These are phyloP conservation scores for Amblyteles armatorius DNA, from an alignment of 2,888 invertebrate genomes.

Conservation along the genomic window DNA sequence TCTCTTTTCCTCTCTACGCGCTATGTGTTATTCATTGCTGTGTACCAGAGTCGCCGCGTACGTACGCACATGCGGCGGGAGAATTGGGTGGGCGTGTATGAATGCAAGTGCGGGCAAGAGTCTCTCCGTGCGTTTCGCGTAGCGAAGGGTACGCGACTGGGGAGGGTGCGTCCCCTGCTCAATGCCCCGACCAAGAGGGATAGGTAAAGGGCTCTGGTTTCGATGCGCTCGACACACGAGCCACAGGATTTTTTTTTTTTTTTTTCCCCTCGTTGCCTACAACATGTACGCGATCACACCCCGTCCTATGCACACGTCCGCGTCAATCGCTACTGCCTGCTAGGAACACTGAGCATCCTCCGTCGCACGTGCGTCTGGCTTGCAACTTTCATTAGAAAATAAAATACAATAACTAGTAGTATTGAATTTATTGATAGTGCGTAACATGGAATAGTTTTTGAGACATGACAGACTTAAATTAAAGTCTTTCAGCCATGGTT, in stretches of 20 bases:
- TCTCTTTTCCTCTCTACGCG: conserved; percentile 19
- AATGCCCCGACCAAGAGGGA: not conserved
- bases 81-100: conserved; percentile 24
- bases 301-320: not conserved
- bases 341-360: not conserved
- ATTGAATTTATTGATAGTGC: too few species aligned
- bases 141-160: not conserved
- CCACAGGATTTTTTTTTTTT: not conserved
- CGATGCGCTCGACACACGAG: not conserved
- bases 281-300: not conserved
- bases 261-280: not conserved
- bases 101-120: not conserved
- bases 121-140: not conserved
- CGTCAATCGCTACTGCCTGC: not conserved
- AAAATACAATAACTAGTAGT: not conserved
- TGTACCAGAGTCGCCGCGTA: not conserved
- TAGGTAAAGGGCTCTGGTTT: conserved; percentile 8
- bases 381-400: not conserved
- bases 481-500: too few species aligned
- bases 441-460: too few species aligned
- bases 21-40: conserved; percentile 19
- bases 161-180: not conserved
- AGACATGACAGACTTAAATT: too few species aligned
- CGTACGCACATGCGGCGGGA: conserved; percentile 14
- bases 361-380: not conserved